Base-by-base conservation (phyloP, 2,888 invertebrate species). In the Bhutanitis thaidina region DNA sequence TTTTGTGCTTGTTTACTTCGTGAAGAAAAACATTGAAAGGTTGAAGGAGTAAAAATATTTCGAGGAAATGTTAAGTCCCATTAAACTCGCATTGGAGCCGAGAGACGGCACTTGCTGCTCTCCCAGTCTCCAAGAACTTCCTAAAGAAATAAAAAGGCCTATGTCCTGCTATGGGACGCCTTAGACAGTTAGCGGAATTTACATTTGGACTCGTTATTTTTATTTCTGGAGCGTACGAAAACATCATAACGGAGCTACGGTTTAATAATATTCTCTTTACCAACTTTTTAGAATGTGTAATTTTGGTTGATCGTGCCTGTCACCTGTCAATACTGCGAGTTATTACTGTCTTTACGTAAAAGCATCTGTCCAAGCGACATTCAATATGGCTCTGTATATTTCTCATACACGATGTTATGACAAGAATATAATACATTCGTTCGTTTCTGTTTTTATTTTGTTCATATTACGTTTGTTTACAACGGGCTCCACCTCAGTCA, bases 261-360 rank as follows among this genome's bases (percentile, higher is more conserved):
- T 43, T 32, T 12, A 20, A 16, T 32, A 7, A 34, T 10, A 12
- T 45, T 30, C 15, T 35, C 1, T 35, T 14, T 41, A 36, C n/a
- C n/a, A n/a, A n/a, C n/a, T n/a, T n/a, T n/a, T n/a, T n/a, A n/a
- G n/a, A 41, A 51, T 40, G 15, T 25, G 27, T 27, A 27, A 27
- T 49, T 43, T 41, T 14, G 14, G 37, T 46, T 37, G 36, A 32
- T 40, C 20, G 39, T 27, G 40, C 15, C 51, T 15, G 51, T 51
- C 40, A 45, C 46, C 45, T 46, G 51, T 51, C 51, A 51, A 46
- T 51, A 41, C 43, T n/a, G 8, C 46, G 41, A 46, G 45, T 27
- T 46, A 51, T 46, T 40, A 45, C 51, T 41, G 51, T 51, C 45
- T 51, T 16, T 27, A 40, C 34, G 46, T 46, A 46, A 51, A 51